phyloP scores from a whole-genome alignment of 1,140 invertebrate genomes.

The Pseudomyrmex gracilis region DNA sequence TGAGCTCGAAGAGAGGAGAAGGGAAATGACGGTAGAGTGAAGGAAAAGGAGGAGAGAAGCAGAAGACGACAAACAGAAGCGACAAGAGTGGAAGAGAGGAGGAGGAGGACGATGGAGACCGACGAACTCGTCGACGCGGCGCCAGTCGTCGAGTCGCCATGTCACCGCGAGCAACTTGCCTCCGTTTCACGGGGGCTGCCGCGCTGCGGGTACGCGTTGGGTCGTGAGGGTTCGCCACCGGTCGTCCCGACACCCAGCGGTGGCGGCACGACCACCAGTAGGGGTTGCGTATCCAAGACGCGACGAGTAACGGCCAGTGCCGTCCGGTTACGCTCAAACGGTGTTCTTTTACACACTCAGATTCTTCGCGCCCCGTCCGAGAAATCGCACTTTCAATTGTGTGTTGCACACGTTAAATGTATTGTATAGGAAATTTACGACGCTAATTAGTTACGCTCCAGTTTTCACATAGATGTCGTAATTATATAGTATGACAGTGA shows the following conservation, averaged over 20 bases:
- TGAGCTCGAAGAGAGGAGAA: background rate
- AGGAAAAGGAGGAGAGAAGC: background rate
- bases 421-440: background rate
- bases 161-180: slow-evolving; percentile 64
- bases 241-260: background rate
- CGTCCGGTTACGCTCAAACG: slow-evolving; percentile 6
- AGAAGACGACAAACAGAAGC: slow-evolving; percentile 31
- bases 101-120: slow-evolving; percentile 59
- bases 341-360: background rate
- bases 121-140: slow-evolving; percentile 72
- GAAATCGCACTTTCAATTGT: background rate
- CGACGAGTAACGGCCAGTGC: slow-evolving; percentile 29
- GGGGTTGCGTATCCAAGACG: slow-evolving; percentile 67
- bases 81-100: slow-evolving; percentile 2
- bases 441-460: no score
- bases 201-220: slow-evolving; percentile 13
- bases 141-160: slow-evolving; percentile 75
- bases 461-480: no score
- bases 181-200: slow-evolving; percentile 45
- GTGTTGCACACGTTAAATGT: background rate
- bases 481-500: no score
- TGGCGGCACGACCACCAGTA: slow-evolving; percentile 56
- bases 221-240: slow-evolving; percentile 31
- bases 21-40: background rate
- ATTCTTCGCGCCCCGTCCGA: background rate